Base-by-base conservation (phyloP, 2,797 vertebrate genomes). In the Galago senegalensis region DNA sequence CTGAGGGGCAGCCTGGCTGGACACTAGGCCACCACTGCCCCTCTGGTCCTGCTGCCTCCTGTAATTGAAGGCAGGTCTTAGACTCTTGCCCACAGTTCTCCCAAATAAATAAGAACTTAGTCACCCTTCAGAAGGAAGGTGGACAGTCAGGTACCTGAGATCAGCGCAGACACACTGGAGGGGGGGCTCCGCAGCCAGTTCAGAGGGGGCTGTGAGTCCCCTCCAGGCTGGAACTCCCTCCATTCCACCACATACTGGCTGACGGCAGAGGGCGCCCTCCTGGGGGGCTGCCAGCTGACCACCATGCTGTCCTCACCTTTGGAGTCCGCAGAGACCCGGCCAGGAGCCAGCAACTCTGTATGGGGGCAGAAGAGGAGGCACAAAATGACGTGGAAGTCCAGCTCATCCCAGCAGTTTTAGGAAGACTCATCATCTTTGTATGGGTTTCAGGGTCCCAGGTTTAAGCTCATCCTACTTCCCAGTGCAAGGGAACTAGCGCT, bases 221-320 rank as follows among this genome's bases (percentile, higher is more conserved):
- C 21, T 6, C 25, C 63, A 3, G 92, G 65, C 11, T 7, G 7
- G 1, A 96, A 67, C 34, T 96, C 94, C 72, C 97, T 98, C 99
- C 99, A 99, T 96, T 99, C 98, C 88, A 99, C 98, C 76, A 99
- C 89, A 0, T 99, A 99, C 0, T 98, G 98, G 98, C 5, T 37
- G 95, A 98, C 0, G 1, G 93, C 3, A 0, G 53, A 0, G 0
- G 18, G 3, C 1, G 93, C 7, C 37, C 40, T 67, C 3, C 0
- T 4, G 0, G 98, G 97, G 9, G 97, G 97, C 5, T 82, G 95
- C 99, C 99, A 99, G 89, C 53, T 98, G 98, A 99, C 98, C 95
- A 98, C 10, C 94, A 99, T 97, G 89, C 84, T 98, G 93, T 95
- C 31, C 18, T 97, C 95, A 2, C 84, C 97, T 86, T 61, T 2